These are phyloP conservation scores for Nyctalus aviator DNA, from an alignment of 2,797 vertebrate genomes.

Conservation along the genomic window DNA sequence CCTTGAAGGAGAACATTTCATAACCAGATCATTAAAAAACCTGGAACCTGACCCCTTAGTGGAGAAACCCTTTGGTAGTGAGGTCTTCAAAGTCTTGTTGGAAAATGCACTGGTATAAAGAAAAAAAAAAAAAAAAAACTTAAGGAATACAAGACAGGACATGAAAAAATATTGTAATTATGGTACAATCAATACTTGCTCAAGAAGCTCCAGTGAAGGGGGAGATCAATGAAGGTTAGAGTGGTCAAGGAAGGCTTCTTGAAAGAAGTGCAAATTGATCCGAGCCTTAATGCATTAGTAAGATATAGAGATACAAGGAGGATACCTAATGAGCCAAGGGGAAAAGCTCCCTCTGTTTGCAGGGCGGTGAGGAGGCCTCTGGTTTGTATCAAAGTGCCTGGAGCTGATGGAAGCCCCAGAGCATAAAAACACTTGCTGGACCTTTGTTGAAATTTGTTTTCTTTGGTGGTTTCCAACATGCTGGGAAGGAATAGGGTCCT, in stretches of 20 bases:
- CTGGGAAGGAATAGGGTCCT: neutral
- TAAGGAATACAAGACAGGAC: neutral
- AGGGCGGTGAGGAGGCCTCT: neutral
- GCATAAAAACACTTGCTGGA: neutral
- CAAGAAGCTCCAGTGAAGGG: slow-evolving; percentile 43
- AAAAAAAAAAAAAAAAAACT: neutral
- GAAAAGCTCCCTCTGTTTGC: neutral
- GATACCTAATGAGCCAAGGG: neutral
- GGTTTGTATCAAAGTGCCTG: neutral
- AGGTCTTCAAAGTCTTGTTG: slow-evolving; percentile 14
- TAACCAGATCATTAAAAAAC: slow-evolving; percentile 9
- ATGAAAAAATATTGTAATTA: slow-evolving; percentile 64
- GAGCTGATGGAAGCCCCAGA: too few relatives aligned
- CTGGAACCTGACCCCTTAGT: neutral
- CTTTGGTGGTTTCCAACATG: neutral
- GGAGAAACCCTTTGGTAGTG: neutral
- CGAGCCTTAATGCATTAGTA: neutral
- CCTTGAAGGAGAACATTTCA: neutral
- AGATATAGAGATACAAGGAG: neutral
- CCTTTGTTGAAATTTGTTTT: neutral
- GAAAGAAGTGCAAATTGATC: slow-evolving; percentile 57
- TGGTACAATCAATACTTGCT: slow-evolving; percentile 39
- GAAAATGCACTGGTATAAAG: slow-evolving; percentile 13
- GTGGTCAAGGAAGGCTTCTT: slow-evolving; percentile 35
- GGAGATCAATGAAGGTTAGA: slow-evolving; percentile 33